phyloP scores from a whole-genome alignment of 2,888 invertebrate genomes.

The Leptothorax acervorum region DNA sequence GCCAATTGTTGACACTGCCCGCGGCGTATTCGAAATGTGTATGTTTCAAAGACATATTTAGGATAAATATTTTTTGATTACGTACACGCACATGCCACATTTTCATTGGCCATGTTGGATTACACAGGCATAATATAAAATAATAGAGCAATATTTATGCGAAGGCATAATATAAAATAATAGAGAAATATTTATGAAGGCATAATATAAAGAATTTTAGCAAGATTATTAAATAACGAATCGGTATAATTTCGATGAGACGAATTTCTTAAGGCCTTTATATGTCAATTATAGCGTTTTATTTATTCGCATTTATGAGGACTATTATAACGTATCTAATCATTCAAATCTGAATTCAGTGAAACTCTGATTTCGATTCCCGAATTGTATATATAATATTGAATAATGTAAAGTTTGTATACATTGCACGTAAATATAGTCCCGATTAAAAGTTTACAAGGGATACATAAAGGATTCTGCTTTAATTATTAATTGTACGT shows the following conservation, averaged over 20 bases:
- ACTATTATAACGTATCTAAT: not conserved
- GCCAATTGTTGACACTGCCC: constrained; percentile 20
- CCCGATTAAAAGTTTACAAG: not conserved
- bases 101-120: not conserved
- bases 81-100: not conserved
- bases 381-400: constrained; percentile 21
- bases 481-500: not conserved
- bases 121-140: not conserved
- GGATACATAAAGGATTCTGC: not conserved
- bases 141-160: not conserved
- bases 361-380: not conserved
- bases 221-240: constrained; percentile 3
- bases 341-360: not conserved
- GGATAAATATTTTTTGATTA: not conserved
- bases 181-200: not conserved
- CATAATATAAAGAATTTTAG: not conserved
- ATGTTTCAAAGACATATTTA: not conserved
- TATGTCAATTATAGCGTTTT: constrained; percentile 15
- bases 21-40: not conserved
- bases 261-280: not conserved
- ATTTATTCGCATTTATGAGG: constrained; percentile 7
- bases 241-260: not conserved
- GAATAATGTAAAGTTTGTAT: constrained; percentile 14
- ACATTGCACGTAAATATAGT: not conserved
- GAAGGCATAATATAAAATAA: not conserved